A percentile compares a stretch with the other conserved stretches of the same genome.
phyloP scores from a whole-genome alignment of 1,140 invertebrate genomes.

The Akabosia matsudoensis region DNA sequence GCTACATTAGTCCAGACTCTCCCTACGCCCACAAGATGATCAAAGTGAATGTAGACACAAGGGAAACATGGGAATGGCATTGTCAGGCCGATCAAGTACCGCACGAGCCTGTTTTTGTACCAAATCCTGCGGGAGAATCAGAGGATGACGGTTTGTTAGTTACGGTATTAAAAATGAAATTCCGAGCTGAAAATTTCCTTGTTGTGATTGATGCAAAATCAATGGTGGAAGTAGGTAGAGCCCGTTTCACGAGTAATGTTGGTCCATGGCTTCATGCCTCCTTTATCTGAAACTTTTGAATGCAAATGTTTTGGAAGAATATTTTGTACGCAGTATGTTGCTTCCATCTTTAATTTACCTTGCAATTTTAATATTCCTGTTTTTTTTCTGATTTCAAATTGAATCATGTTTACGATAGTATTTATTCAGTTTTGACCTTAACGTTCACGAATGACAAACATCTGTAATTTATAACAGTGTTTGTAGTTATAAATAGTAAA shows the following conservation, averaged over 20 bases:
- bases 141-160: slow-evolving; percentile 50
- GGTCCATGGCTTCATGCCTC: slow-evolving; percentile 52
- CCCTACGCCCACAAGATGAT: slow-evolving; percentile 36
- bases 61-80: slow-evolving; percentile 47
- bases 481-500: too few species aligned
- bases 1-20: slow-evolving; percentile 11
- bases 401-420: too few species aligned
- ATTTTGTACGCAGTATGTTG: too few species aligned
- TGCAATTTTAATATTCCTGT: too few species aligned
- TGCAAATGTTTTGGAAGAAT: too few species aligned
- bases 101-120: slow-evolving; percentile 49
- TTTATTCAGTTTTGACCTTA: too few species aligned
- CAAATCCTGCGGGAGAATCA: slow-evolving; percentile 38
- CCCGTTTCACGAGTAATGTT: slow-evolving; percentile 49
- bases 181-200: slow-evolving; percentile 48
- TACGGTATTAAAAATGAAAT: slow-evolving; percentile 37
- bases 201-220: slow-evolving; percentile 52
- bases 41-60: slow-evolving; percentile 50
- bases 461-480: too few species aligned
- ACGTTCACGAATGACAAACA: too few species aligned
- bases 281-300: slow-evolving; percentile 42
- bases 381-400: too few species aligned
- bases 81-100: slow-evolving; percentile 45
- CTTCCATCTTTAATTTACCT: too few species aligned
- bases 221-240: slow-evolving; percentile 52